These are phyloP conservation scores for Epinotia nisella DNA, from an alignment of 2,888 invertebrate genomes.

Conservation along the genomic window DNA sequence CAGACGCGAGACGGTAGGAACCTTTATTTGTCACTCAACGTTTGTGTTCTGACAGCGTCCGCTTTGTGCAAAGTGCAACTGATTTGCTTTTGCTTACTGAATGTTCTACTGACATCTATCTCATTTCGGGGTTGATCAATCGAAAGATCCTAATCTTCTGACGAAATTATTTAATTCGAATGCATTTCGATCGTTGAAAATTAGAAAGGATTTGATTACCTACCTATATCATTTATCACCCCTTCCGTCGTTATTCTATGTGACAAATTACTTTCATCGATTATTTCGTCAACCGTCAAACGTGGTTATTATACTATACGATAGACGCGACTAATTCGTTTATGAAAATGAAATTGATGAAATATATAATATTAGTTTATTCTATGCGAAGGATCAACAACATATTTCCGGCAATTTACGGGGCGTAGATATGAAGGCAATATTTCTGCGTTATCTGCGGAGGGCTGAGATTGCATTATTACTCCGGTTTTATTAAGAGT, in stretches of 20 bases:
- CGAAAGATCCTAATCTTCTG: background rate
- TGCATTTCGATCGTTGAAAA: too few species aligned
- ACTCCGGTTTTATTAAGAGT: constrained; percentile 62
- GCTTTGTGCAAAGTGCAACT: background rate
- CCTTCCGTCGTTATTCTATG: background rate
- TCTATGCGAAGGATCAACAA: constrained; percentile 65
- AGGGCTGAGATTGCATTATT: constrained; percentile 73
- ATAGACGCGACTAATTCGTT: constrained; percentile 11
- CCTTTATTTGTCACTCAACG: constrained; percentile 9
- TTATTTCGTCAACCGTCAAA: constrained; percentile 4
- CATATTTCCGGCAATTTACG: constrained; percentile 71
- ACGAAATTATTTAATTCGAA: too few species aligned
- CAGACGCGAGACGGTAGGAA: background rate
- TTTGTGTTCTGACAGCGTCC: constrained; percentile 1
- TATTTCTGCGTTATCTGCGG: constrained; percentile 70
- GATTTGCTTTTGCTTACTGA: too few species aligned
- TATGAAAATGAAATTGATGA: constrained; percentile 57
- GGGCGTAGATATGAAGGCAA: constrained; percentile 70
- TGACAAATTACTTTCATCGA: background rate
- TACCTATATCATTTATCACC: background rate
- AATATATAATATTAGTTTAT: constrained; percentile 67
- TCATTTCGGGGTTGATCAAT: background rate
- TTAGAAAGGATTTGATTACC: too few species aligned
- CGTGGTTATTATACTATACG: constrained; percentile 11
- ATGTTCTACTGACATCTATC: background rate